phyloP scores from a whole-genome alignment of 2,113 vertebrate genomes.

The Cyprinodon tularosa region DNA sequence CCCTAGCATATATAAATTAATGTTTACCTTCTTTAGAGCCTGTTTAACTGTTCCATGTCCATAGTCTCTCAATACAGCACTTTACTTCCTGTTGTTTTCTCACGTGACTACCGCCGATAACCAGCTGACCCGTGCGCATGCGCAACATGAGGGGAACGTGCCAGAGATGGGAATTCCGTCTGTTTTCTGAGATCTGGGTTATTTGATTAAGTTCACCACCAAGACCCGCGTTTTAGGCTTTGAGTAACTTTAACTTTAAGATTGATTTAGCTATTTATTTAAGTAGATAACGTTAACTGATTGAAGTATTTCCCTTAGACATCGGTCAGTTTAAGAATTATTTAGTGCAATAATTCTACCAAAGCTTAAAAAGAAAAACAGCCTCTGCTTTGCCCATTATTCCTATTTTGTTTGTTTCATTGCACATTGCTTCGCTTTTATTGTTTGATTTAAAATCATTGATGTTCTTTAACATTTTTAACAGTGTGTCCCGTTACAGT shows the following conservation, averaged over 20 bases:
- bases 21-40: background rate
- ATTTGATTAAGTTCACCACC: background rate
- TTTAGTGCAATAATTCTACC: background rate
- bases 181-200: background rate
- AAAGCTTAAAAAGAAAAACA: background rate
- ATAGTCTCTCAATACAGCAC: background rate
- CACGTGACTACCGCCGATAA: constrained; percentile 59
- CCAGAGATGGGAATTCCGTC: background rate
- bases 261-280: too few species aligned
- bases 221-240: background rate
- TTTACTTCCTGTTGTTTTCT: constrained; percentile 53
- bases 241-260: too few species aligned
- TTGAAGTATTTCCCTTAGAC: background rate
- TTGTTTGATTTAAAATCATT: too few species aligned
- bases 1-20: background rate
- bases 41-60: background rate
- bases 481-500: too few species aligned
- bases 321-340: background rate
- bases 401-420: background rate
- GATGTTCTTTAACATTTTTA: too few species aligned
- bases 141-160: constrained; percentile 23
- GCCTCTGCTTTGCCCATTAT: background rate
- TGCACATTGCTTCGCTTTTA: too few species aligned
- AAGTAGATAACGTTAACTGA: background rate
- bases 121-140: constrained; percentile 56